phyloP scores from a whole-genome alignment of 92 coral and sea anemone genomes.

The Nematostella vectensis region DNA sequence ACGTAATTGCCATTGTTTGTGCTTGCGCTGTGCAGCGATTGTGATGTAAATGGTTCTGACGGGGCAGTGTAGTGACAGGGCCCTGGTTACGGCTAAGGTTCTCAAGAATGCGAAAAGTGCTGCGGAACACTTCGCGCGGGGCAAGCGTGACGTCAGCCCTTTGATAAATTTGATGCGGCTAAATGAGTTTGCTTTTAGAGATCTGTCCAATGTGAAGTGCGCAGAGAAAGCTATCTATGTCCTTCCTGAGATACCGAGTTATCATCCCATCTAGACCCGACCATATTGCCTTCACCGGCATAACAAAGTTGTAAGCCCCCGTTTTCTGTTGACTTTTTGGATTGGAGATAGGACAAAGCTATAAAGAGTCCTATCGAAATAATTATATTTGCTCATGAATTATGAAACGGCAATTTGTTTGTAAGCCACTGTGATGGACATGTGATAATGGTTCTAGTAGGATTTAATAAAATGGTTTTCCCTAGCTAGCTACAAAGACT shows the following conservation, averaged over 20 bases:
- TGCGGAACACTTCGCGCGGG: slow-evolving; percentile 49
- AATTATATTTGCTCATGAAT: slow-evolving; percentile 97
- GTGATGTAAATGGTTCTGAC: slow-evolving; percentile 79
- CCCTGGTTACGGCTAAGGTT: slow-evolving; percentile 70
- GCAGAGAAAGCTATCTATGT: slow-evolving; percentile 51
- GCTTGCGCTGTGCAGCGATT: slow-evolving; percentile 60
- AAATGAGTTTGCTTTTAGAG: slow-evolving; percentile 65
- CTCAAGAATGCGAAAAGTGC: slow-evolving; percentile 81
- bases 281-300: slow-evolving; percentile 60
- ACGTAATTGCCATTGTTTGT: slow-evolving; percentile 78
- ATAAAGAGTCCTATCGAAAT: slow-evolving; percentile 92
- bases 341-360: slow-evolving; percentile 82
- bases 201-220: slow-evolving; percentile 47
- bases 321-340: slow-evolving; percentile 73
- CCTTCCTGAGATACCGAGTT: slow-evolving; percentile 83
- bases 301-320: slow-evolving; percentile 58
- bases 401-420: slow-evolving; percentile 99
- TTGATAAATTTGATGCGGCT: slow-evolving; percentile 43
- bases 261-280: slow-evolving; percentile 75
- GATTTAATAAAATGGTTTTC: slow-evolving; percentile 98
- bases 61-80: slow-evolving; percentile 47
- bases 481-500: slow-evolving; percentile 96
- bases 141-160: slow-evolving; percentile 70
- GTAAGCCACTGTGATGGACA: slow-evolving; percentile 97
- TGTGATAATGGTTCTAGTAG: slow-evolving; percentile 96